phyloP scores from a whole-genome alignment of 2,888 invertebrate genomes.

The Zootermopsis nevadensis region DNA sequence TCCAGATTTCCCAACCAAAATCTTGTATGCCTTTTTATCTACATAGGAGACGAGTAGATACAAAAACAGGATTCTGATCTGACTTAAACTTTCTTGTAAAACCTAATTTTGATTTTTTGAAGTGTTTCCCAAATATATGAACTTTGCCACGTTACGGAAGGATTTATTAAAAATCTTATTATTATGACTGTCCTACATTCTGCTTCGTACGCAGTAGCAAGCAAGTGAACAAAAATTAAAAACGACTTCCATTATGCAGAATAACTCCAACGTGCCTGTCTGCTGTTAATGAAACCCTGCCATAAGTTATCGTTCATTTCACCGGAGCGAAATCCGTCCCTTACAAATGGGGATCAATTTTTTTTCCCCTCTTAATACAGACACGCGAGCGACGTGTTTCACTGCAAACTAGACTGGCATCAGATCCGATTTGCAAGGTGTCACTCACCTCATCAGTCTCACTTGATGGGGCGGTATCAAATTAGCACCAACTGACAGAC shows the following conservation, averaged over 20 bases:
- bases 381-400: neutral
- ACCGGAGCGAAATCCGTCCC: neutral
- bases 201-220: too few species aligned
- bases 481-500: constrained; percentile 19
- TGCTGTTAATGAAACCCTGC: neutral
- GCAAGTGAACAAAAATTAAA: neutral
- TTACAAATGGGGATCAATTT: neutral
- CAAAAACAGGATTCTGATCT: too few species aligned
- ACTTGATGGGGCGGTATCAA: constrained; percentile 5
- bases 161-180: too few species aligned
- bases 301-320: neutral
- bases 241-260: neutral
- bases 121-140: too few species aligned
- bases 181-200: too few species aligned
- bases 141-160: too few species aligned
- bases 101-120: neutral
- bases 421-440: neutral
- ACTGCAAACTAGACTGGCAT: neutral
- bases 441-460: neutral
- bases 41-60: too few species aligned
- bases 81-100: too few species aligned
- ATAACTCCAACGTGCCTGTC: neutral
- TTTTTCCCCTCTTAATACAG: neutral
- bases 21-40: too few species aligned
- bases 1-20: too few species aligned